Conservation (phyloP, 37 sponge, comb jelly and placozoan species). For the Agelas oroides region DNA sequence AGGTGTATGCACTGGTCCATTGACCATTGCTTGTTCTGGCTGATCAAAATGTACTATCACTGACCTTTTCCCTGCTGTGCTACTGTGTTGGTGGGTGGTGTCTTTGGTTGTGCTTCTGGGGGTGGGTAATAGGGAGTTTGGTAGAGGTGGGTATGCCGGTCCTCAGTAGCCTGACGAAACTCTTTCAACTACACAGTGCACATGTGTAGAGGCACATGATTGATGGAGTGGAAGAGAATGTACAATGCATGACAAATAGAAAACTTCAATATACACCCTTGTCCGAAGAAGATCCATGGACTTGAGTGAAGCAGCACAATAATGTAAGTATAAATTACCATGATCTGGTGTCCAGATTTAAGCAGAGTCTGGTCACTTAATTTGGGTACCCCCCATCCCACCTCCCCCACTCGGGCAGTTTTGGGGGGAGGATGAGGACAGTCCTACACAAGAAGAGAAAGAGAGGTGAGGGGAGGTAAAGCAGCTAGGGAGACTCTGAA, state of each 20-base stretch:
- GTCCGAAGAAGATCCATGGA: too few species aligned
- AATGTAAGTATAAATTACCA: constrained; percentile 20
- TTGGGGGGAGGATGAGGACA: constrained; percentile 70
- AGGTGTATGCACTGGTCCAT: too few species aligned
- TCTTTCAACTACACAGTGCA: constrained; percentile 55
- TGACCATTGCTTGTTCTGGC: too few species aligned
- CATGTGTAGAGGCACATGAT: too few species aligned
- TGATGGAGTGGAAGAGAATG: too few species aligned
- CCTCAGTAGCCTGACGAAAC: constrained; percentile 81
- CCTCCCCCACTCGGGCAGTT: constrained; percentile 73
- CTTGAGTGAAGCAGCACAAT: too few species aligned
- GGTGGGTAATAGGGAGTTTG: constrained; percentile 83
- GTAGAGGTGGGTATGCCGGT: constrained; percentile 85
- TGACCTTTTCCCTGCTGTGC: neutral
- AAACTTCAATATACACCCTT: too few species aligned
- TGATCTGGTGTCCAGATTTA: constrained; percentile 81
- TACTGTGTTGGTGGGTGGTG: neutral
- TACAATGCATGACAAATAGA: too few species aligned
- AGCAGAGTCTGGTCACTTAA: constrained; percentile 56
- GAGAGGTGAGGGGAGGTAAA: too few species aligned
- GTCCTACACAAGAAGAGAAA: constrained; percentile 10
- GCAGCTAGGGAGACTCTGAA: too few species aligned
- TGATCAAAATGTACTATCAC: too few species aligned
- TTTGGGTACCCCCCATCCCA: constrained; percentile 86
- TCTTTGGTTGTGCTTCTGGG: neutral